Conservation (phyloP, 2,888 invertebrate genomes). For the Tetragonisca angustula region DNA sequence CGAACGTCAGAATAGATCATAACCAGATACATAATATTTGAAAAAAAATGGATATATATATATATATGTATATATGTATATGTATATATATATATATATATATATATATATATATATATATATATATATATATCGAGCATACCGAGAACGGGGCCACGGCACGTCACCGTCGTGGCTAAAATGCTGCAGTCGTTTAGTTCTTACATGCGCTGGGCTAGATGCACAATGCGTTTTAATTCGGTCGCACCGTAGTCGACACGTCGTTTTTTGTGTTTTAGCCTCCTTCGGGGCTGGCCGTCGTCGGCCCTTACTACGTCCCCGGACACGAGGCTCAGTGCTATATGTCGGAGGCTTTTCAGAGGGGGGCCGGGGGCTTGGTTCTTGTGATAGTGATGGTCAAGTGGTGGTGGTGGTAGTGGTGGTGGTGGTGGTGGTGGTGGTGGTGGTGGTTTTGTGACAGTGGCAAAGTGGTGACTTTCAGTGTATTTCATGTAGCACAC, state of each 20-base stretch:
- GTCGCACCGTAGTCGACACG: constrained; percentile 76
- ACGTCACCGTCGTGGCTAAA: constrained; percentile 60
- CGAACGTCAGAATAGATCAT: constrained; percentile 24
- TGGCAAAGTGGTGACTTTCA: constrained; percentile 61
- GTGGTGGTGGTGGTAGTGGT: constrained; percentile 58
- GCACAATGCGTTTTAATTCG: constrained; percentile 85
- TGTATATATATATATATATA: no score
- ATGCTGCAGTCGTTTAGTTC: constrained; percentile 70
- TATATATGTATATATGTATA: constrained; percentile 11
- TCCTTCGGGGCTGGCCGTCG: constrained; percentile 83
- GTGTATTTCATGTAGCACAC: constrained; percentile 66
- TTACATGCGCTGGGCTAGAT: constrained; percentile 84
- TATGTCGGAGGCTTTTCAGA: constrained; percentile 80
- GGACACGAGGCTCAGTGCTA: constrained; percentile 85
- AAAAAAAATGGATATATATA: constrained; percentile 7
- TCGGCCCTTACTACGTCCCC: constrained; percentile 83
- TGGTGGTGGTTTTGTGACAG: constrained; percentile 53
- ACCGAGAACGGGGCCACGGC: constrained; percentile 67
- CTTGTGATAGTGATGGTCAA: constrained; percentile 67
- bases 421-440: constrained; percentile 61
- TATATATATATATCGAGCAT: constrained; percentile 42
- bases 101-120: constrained; percentile 13
- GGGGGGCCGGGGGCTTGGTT: constrained; percentile 58
- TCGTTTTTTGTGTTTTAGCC: constrained; percentile 76
- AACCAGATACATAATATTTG: constrained; percentile 45